Percentiles rank a stretch among this genome's conserved stretches.
phyloP scores from a whole-genome alignment of 2,113 vertebrate species.

The Prietella phreatophila region DNA sequence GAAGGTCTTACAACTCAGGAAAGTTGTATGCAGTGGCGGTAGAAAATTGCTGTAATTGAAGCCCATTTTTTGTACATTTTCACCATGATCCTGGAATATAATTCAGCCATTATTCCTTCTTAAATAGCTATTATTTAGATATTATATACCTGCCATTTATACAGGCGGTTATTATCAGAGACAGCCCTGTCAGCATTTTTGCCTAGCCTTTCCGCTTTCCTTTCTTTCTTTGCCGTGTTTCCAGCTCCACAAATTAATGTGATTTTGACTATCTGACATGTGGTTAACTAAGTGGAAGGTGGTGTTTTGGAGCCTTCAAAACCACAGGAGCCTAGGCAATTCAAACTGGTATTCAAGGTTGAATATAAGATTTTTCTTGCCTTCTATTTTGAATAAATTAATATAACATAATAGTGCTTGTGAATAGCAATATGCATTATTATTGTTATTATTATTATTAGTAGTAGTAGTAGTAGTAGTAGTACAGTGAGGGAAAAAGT shows the following conservation, averaged over 20 bases:
- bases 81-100: background rate
- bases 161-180: background rate
- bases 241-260: background rate
- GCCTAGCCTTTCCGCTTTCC: background rate
- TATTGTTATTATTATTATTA: background rate
- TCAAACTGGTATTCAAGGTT: background rate
- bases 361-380: background rate
- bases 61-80: background rate
- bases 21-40: background rate
- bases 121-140: slow-evolving; percentile 10
- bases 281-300: background rate
- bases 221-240: background rate
- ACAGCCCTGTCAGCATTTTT: slow-evolving; percentile 3
- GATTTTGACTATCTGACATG: background rate
- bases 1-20: background rate
- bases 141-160: slow-evolving; percentile 9
- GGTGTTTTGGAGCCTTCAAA: background rate
- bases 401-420: background rate
- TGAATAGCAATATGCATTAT: background rate
- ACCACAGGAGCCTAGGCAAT: background rate
- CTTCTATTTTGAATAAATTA: background rate
- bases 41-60: background rate
- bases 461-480: too few species aligned
- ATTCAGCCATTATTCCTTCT: background rate
- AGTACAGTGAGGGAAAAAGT: too few species aligned